These are phyloP conservation scores for Hylomyscus alleni DNA, from an alignment of 2,797 vertebrate species.

Conservation along the genomic window DNA sequence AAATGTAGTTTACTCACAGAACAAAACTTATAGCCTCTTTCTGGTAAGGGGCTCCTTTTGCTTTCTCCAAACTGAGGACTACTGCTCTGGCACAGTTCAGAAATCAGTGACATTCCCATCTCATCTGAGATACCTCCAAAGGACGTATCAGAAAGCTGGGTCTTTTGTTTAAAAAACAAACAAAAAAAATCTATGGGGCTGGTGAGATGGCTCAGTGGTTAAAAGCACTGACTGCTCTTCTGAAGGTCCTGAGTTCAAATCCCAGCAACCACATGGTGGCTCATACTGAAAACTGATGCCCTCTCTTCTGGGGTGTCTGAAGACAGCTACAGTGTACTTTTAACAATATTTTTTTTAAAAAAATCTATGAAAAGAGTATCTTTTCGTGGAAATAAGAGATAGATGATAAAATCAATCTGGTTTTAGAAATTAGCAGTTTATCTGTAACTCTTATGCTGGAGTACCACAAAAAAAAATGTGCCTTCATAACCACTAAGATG, in stretches of 20 bases:
- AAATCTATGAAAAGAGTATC: neutral
- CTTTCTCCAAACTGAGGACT: slow-evolving; percentile 43
- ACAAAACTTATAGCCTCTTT: slow-evolving; percentile 59
- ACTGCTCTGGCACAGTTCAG: neutral
- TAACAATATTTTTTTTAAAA: too few relatives aligned
- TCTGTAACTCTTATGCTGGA: neutral
- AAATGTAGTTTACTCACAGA: slow-evolving; percentile 46
- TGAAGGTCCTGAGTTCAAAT: too few relatives aligned
- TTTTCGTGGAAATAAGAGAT: neutral
- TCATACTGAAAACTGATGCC: too few relatives aligned
- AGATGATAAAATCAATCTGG: slow-evolving; percentile 17
- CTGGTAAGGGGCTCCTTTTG: neutral
- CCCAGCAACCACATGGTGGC: too few relatives aligned
- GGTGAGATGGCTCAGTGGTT: too few relatives aligned
- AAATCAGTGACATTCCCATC: slow-evolving; percentile 33
- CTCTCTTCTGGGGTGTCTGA: too few relatives aligned
- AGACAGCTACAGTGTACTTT: too few relatives aligned
- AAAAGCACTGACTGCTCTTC: too few relatives aligned
- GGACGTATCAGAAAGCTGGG: neutral
- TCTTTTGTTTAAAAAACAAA: neutral
- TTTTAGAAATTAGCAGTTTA: slow-evolving; percentile 43
- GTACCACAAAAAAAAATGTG: neutral
- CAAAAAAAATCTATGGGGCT: too few relatives aligned
- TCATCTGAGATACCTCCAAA: neutral
- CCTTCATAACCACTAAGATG: slow-evolving; percentile 21